Evolutionary conservation across 1,140 invertebrate genomes (phyloP).

Genomic region (Aphidius ervi): DNA sequence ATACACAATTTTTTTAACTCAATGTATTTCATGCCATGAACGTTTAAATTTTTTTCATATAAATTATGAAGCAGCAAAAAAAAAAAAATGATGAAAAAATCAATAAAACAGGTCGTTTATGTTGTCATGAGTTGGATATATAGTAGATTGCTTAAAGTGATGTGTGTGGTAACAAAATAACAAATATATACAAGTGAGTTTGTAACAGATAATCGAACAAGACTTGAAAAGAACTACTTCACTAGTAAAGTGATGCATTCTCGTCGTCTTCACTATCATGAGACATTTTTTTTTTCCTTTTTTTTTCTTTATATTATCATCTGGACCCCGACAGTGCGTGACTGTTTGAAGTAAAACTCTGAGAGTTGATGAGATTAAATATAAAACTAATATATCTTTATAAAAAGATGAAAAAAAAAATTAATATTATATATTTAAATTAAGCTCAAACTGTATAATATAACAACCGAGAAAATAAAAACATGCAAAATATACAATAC

Average conservation of each 20-base stretch:
- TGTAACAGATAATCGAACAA: conserved; percentile 10
- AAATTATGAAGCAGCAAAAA: too few species aligned
- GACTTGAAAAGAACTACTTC: conserved; percentile 13
- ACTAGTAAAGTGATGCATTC: conserved; percentile 9
- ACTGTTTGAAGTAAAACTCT: conserved; percentile 14
- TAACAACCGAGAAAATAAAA: background rate
- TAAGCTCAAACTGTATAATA: conserved; percentile 6
- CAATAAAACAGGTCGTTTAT: too few species aligned
- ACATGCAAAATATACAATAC: background rate
- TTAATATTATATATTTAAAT: background rate
- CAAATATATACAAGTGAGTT: background rate
- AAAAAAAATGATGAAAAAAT: too few species aligned
- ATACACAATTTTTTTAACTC: too few species aligned
- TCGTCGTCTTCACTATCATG: background rate
- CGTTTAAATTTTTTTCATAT: too few species aligned
- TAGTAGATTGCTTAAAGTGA: too few species aligned
- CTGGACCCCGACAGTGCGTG: conserved; percentile 15
- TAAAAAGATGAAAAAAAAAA: background rate
- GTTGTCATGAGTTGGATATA: too few species aligned
- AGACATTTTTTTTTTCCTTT: background rate
- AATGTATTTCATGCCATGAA: too few species aligned
- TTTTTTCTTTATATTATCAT: conserved; percentile 3
- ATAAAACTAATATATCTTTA: too few species aligned
- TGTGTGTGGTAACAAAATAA: background rate
- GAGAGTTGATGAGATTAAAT: background rate